Conservation (phyloP, 2,113 vertebrate genomes). For the Paedocypris sp. region DNA sequence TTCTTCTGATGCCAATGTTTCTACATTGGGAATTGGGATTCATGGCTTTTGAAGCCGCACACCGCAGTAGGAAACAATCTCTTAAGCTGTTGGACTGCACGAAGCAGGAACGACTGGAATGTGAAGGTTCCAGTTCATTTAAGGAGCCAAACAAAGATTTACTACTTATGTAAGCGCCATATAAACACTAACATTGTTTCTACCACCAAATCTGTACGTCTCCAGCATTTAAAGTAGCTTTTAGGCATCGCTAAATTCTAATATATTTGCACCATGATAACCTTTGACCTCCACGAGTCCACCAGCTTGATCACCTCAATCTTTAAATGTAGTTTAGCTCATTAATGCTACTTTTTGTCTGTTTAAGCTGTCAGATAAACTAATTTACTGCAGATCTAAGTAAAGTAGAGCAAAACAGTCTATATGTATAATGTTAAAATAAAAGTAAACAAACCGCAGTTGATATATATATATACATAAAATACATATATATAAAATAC, state of each 20-base stretch:
- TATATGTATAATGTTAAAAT: no score
- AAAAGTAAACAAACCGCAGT: no score
- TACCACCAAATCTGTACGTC: not conserved
- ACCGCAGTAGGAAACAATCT: not conserved
- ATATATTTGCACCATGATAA: not conserved
- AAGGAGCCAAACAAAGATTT: conserved; percentile 9
- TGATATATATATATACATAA: no score
- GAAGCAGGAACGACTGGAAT: not conserved
- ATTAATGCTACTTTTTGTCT: no score
- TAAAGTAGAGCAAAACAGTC: no score
- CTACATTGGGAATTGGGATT: not conserved
- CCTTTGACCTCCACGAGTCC: not conserved
- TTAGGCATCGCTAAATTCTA: not conserved
- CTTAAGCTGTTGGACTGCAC: not conserved
- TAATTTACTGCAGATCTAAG: no score
- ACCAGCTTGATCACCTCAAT: not conserved
- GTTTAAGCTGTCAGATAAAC: no score
- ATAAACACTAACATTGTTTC: not conserved
- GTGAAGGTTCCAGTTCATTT: not conserved
- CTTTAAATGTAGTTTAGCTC: no score
- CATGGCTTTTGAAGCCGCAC: not conserved
- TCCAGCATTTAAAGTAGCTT: not conserved
- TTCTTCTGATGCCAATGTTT: not conserved
- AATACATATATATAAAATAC: no score
- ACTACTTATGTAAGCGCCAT: not conserved